A percentile compares a stretch with the other conserved stretches of the same genome.
Conservation (phyloP, 2,888 invertebrate species). For the Oscheius sp. region DNA sequence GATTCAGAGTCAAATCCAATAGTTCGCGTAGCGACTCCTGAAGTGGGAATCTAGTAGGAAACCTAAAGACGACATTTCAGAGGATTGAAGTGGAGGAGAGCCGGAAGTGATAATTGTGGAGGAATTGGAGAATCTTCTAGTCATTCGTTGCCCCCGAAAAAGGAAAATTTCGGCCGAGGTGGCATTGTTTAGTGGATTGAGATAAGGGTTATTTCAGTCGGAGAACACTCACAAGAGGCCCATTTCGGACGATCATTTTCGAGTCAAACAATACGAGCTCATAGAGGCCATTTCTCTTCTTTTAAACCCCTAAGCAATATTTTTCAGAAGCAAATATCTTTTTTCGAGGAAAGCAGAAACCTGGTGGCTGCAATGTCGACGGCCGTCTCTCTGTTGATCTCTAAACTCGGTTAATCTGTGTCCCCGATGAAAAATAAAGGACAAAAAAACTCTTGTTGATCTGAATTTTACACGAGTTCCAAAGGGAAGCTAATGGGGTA, state of each 20-base stretch:
- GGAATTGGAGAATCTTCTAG: background rate
- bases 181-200: too few species aligned
- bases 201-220: background rate
- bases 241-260: conserved; percentile 1
- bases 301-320: background rate
- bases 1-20: too few species aligned
- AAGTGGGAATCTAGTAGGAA: too few species aligned
- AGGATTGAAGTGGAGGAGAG: background rate
- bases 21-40: too few species aligned
- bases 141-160: background rate
- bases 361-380: background rate
- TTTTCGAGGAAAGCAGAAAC: background rate
- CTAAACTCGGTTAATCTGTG: background rate
- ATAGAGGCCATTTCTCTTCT: too few species aligned
- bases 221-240: background rate
- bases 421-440: background rate
- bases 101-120: background rate
- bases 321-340: conserved; percentile 3
- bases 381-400: background rate
- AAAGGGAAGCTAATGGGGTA: background rate
- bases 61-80: background rate
- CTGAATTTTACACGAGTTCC: background rate
- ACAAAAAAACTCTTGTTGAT: too few species aligned
- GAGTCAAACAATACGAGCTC: conserved; percentile 13
- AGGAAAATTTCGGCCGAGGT: background rate